Conservation (phyloP, 2,888 invertebrate genomes). For the Mayetiola destructor region DNA sequence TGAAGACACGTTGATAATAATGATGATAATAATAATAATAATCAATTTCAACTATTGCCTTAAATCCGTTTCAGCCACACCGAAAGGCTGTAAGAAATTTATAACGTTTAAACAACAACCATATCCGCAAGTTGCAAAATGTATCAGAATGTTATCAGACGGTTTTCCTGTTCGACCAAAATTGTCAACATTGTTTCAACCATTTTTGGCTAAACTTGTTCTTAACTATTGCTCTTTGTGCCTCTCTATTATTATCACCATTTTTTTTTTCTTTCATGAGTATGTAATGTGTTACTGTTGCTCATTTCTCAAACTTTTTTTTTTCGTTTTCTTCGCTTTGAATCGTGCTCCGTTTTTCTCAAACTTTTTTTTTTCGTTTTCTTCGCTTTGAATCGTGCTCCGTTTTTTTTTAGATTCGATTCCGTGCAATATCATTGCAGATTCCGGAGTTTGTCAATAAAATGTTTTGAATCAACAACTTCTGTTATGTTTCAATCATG, state of each 20-base stretch:
- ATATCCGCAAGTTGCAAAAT: constrained; percentile 4
- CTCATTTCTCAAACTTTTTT: not conserved
- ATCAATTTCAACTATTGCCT: too few species aligned
- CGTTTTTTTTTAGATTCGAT: too few species aligned
- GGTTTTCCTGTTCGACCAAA: constrained; percentile 14
- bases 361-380: not conserved
- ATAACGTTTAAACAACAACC: not conserved
- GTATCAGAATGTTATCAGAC: too few species aligned
- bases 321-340: not conserved
- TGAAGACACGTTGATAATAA: not conserved
- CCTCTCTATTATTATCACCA: not conserved
- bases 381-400: not conserved
- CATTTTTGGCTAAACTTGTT: constrained; percentile 9
- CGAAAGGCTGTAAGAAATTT: too few species aligned
- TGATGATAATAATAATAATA: not conserved
- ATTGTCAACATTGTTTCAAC: constrained; percentile 14
- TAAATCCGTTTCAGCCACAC: too few species aligned
- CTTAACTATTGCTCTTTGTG: constrained; percentile 7
- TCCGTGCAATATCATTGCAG: not conserved
- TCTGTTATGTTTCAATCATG: too few species aligned
- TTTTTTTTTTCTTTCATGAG: too few species aligned
- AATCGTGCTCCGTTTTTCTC: not conserved
- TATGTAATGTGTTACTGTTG: too few species aligned
- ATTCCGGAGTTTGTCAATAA: not conserved
- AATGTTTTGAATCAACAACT: too few species aligned